Percentiles rank a stretch among this genome's conserved stretches.
Conservation (phyloP, 2,797 vertebrate genomes). For the Chaetodon trifasciatus region DNA sequence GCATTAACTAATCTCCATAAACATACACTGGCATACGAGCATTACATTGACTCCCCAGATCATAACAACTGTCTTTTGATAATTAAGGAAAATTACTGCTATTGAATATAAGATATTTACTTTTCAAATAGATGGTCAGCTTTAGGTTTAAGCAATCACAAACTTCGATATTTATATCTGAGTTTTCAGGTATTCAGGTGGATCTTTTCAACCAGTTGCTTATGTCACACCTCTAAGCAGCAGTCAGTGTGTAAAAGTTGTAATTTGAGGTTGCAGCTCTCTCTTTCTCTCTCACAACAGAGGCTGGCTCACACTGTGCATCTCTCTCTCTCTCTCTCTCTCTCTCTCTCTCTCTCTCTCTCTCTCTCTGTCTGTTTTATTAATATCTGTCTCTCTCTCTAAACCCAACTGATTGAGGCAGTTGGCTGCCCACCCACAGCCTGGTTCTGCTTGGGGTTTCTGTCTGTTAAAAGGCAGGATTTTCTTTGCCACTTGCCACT, state of each 20-base stretch:
- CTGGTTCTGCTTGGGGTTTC: no score
- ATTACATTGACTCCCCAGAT: background rate
- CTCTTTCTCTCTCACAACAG: constrained; percentile 6
- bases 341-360: constrained; percentile 35
- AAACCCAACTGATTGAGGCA: no score
- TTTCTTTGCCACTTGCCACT: no score
- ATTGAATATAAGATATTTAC: no score
- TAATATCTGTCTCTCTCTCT: no score
- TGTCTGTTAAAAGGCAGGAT: no score
- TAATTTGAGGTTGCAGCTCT: background rate
- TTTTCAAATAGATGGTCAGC: background rate
- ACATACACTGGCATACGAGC: background rate
- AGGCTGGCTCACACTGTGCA: constrained; percentile 6
- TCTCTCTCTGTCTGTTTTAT: no score
- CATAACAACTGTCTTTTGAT: background rate
- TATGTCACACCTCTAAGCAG: background rate
- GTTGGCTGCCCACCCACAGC: no score
- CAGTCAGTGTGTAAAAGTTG: background rate
- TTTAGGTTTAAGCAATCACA: constrained; percentile 4
- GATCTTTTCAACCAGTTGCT: background rate
- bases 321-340: no score
- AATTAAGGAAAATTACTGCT: background rate
- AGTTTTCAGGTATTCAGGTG: background rate
- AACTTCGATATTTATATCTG: background rate
- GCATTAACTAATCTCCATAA: background rate